These are phyloP conservation scores for Brienomyrus longianalis DNA, from an alignment of 2,113 vertebrate species.

Conservation along the genomic window DNA sequence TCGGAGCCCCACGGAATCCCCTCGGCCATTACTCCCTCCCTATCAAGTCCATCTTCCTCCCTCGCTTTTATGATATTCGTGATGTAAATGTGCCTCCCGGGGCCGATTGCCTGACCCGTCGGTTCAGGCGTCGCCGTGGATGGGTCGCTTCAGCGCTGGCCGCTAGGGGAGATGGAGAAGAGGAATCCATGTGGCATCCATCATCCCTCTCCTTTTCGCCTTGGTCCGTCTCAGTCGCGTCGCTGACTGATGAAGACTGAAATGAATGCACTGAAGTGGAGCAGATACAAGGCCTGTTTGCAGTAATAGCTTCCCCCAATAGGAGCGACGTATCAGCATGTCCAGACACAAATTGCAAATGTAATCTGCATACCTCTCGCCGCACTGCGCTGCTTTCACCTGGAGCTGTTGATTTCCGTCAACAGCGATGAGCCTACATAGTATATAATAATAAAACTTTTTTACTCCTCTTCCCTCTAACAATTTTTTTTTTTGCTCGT, in stretches of 20 bases:
- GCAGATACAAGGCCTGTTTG: slow-evolving; percentile 39
- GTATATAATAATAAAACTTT: not conserved
- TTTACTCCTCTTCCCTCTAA: not conserved
- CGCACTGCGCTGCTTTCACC: not conserved
- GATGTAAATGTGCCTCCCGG: not conserved
- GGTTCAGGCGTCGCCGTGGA: not conserved
- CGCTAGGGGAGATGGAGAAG: not conserved
- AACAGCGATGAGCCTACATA: not conserved
- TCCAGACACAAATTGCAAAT: not conserved
- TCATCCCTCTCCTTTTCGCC: not conserved
- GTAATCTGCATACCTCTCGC: not conserved
- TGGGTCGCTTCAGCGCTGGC: not conserved
- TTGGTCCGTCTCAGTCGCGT: slow-evolving; percentile 29
- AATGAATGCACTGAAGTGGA: slow-evolving; percentile 33
- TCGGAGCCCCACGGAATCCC: not conserved
- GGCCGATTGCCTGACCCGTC: not conserved
- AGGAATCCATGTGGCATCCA: not conserved
- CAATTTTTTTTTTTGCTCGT: not conserved
- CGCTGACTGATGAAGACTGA: slow-evolving; percentile 32
- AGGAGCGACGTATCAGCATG: slow-evolving; percentile 6
- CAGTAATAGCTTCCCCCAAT: not conserved
- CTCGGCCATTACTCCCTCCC: not conserved
- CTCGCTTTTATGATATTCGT: not conserved
- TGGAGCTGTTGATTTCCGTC: not conserved
- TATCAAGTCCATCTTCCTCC: not conserved